Evolutionary conservation across 2,888 invertebrate genomes (phyloP).

Genomic region (Athalia rosae): DNA sequence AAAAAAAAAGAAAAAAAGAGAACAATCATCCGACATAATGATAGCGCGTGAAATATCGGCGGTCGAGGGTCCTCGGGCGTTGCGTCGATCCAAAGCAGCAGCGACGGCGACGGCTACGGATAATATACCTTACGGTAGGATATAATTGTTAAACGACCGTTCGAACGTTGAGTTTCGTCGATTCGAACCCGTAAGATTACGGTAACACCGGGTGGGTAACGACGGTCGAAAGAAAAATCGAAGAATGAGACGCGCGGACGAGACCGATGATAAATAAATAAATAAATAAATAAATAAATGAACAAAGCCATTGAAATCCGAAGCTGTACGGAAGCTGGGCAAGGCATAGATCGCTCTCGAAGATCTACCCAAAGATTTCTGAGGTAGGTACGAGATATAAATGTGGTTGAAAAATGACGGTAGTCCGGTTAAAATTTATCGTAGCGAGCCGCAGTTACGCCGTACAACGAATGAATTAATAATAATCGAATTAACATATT

Average conservation of each 20-base stretch:
- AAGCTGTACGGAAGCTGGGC: too few species aligned
- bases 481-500: constrained; percentile 40
- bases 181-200: too few species aligned
- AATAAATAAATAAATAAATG: background rate
- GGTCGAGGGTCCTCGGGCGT: background rate
- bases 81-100: background rate
- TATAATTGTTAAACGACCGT: too few species aligned
- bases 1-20: too few species aligned
- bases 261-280: background rate
- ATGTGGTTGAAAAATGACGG: background rate
- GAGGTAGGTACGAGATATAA: background rate
- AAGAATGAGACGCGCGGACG: background rate
- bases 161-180: too few species aligned
- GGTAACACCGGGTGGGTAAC: too few species aligned
- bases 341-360: background rate
- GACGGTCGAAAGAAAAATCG: too few species aligned
- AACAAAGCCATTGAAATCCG: background rate
- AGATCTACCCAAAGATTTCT: constrained; percentile 11
- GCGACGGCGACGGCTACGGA: too few species aligned
- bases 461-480: constrained; percentile 18
- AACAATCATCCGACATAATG: constrained; percentile 8
- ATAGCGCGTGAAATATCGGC: constrained; percentile 7
- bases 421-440: constrained; percentile 24
- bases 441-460: background rate
- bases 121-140: too few species aligned